Conservation (phyloP, 2,888 invertebrate species). For the Hirtodrosophila histrioides region DNA sequence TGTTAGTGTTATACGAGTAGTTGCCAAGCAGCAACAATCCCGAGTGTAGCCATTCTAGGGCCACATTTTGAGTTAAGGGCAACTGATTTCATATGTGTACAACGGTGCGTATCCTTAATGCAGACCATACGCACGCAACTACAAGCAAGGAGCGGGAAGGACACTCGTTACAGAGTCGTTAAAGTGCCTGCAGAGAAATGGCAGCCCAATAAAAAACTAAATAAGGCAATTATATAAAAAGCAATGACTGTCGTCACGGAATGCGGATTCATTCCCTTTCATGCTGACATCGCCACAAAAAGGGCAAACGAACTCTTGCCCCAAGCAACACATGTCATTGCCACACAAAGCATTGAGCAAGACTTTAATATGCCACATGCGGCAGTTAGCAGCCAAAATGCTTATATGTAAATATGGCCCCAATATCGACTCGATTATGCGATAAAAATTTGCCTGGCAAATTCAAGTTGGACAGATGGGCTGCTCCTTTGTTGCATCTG, state of each 20-base stretch:
- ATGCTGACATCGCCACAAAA: conserved; percentile 22
- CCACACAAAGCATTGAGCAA: no score
- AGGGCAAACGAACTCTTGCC: conserved; percentile 14
- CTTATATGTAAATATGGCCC: conserved; percentile 36
- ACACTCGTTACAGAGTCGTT: conserved; percentile 21
- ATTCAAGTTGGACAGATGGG: conserved; percentile 13
- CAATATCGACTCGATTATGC: conserved; percentile 45
- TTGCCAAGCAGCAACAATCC: conserved; percentile 37
- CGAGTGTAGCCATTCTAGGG: no score
- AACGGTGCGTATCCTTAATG: conserved; percentile 61
- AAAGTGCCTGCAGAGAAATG: conserved; percentile 12
- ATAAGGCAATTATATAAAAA: conserved; percentile 33
- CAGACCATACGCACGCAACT: conserved; percentile 30
- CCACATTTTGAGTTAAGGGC: background rate
- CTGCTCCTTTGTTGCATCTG: background rate
- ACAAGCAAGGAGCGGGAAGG: conserved; percentile 10
- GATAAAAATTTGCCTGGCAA: conserved; percentile 30
- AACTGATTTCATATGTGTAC: conserved; percentile 28
- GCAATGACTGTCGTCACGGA: conserved; percentile 17
- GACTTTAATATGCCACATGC: conserved; percentile 9
- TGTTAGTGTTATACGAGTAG: conserved; percentile 6
- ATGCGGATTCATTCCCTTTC: conserved; percentile 1
- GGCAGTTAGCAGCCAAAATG: conserved; percentile 1
- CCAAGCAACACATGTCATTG: conserved; percentile 25
- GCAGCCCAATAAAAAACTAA: conserved; percentile 12